A percentile compares a stretch with the other conserved stretches of the same genome.
These are phyloP conservation scores for Plebejus argus DNA, from an alignment of 2,888 invertebrate species.

Conservation along the genomic window DNA sequence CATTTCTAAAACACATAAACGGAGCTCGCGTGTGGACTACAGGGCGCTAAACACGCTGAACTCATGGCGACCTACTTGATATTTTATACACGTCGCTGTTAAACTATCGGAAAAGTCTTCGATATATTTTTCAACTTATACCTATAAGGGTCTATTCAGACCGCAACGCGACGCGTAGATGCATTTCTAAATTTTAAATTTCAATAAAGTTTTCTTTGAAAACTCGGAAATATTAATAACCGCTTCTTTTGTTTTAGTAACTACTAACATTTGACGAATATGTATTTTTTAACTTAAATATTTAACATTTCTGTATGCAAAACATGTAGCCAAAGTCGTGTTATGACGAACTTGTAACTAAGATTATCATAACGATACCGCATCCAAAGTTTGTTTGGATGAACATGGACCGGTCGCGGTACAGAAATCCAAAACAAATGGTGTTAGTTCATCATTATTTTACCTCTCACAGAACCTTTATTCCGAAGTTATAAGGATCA, in stretches of 20 bases:
- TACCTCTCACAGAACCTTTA: neutral
- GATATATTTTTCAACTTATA: too few species aligned
- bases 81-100: neutral
- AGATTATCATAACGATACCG: neutral
- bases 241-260: too few species aligned
- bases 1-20: slow-evolving; percentile 14
- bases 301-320: too few species aligned
- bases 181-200: too few species aligned
- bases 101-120: neutral
- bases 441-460: neutral
- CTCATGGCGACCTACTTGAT: slow-evolving; percentile 13
- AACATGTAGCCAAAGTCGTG: neutral
- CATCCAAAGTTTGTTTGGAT: slow-evolving; percentile 3
- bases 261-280: too few species aligned
- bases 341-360: neutral
- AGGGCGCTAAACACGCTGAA: neutral
- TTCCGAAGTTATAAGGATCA: neutral
- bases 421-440: slow-evolving; percentile 33
- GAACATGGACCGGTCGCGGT: neutral
- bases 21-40: slow-evolving; percentile 32
- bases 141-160: too few species aligned
- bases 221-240: too few species aligned
- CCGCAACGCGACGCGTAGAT: too few species aligned
- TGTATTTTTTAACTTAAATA: too few species aligned
- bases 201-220: too few species aligned